These are phyloP conservation scores for Choristoneura fumiferana DNA, from an alignment of 1,140 invertebrate genomes.

Conservation along the genomic window DNA sequence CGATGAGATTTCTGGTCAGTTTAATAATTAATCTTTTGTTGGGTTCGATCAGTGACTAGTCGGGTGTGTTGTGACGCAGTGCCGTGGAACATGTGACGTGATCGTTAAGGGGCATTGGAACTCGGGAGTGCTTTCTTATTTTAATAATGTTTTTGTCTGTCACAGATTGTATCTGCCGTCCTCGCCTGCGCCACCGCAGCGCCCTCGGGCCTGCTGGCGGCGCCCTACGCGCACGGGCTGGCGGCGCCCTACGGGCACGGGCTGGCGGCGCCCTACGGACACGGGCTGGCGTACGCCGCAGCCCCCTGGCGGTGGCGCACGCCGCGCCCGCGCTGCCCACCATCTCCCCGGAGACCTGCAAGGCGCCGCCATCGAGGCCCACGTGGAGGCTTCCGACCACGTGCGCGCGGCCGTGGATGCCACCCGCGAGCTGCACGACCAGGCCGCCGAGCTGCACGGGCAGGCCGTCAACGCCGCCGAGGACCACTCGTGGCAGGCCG, in stretches of 20 bases:
- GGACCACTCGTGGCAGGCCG: conserved; percentile 76
- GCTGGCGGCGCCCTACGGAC: too few species aligned
- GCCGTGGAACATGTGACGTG: too few species aligned
- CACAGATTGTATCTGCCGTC: too few species aligned
- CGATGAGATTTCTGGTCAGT: conserved; percentile 17
- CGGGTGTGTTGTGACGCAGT: too few species aligned
- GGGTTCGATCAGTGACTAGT: too few species aligned
- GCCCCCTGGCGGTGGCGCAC: conserved; percentile 35
- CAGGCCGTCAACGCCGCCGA: conserved; percentile 79
- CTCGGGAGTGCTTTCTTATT: too few species aligned
- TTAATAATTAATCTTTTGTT: too few species aligned
- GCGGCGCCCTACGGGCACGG: conserved; percentile 64
- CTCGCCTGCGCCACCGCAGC: too few species aligned
- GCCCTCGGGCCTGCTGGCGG: conserved; percentile 70
- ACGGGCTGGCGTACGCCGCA: conserved; percentile 14
- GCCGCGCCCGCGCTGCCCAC: conserved; percentile 51
- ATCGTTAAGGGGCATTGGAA: too few species aligned
- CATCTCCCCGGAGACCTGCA: conserved; percentile 65
- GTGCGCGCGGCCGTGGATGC: conserved; percentile 65
- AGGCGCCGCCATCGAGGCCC: conserved; percentile 66
- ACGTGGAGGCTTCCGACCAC: conserved; percentile 65
- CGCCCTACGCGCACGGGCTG: conserved; percentile 62
- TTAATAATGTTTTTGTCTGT: too few species aligned
- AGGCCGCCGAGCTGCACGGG: conserved; percentile 78
- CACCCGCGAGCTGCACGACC: conserved; percentile 77